A percentile compares a stretch with the other conserved stretches of the same genome.
Evolutionary conservation across 2,888 invertebrate species (phyloP).

Genomic region (Cephus rjabovi): DNA sequence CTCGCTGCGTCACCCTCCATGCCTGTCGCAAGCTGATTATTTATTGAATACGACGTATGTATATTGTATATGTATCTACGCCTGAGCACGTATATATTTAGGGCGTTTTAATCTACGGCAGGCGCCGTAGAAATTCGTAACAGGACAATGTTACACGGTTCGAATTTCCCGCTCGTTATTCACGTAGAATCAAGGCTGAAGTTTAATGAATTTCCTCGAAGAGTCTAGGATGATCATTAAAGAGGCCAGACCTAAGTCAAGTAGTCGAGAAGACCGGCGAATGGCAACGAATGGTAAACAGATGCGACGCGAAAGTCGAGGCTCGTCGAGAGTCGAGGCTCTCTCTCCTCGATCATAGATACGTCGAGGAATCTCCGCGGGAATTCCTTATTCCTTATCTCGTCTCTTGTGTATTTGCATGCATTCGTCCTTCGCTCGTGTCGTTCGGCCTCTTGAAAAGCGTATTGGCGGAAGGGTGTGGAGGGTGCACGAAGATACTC

Average conservation of each 20-base stretch:
- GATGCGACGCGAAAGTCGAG: background rate
- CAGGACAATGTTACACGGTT: background rate
- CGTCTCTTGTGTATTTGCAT: background rate
- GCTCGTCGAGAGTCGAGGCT: too few species aligned
- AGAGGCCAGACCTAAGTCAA: background rate
- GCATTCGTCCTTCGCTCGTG: background rate
- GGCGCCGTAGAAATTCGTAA: background rate
- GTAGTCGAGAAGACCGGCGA: background rate
- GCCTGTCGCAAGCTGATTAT: background rate
- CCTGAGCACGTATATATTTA: background rate
- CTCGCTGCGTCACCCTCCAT: background rate
- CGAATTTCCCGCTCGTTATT: background rate
- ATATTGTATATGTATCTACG: background rate
- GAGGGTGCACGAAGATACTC: background rate
- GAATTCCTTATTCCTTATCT: background rate
- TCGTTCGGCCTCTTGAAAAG: background rate
- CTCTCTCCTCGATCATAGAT: background rate
- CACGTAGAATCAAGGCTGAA: background rate
- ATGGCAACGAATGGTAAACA: too few species aligned
- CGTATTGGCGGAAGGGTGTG: background rate
- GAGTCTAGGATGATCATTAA: background rate
- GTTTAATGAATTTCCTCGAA: background rate
- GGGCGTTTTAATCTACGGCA: background rate
- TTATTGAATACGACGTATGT: background rate
- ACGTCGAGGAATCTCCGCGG: background rate